phyloP scores from a whole-genome alignment of 2,888 invertebrate genomes.

The Hydrotaea cyrtoneurina region DNA sequence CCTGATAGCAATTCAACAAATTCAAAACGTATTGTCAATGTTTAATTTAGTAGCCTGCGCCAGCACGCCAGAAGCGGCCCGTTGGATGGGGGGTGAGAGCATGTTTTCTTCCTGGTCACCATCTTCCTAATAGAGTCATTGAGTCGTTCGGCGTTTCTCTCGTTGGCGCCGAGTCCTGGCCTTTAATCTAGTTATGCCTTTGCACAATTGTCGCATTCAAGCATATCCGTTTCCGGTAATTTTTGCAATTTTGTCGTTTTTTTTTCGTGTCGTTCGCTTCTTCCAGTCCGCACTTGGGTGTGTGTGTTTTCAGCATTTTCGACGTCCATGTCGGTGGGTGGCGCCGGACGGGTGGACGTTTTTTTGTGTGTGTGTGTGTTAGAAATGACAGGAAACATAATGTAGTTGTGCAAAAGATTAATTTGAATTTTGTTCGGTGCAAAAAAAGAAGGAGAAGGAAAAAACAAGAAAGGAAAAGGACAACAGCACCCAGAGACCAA shows the following conservation, averaged over 20 bases:
- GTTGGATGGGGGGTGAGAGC: neutral
- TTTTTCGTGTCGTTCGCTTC: conserved; percentile 17
- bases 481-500: conserved; percentile 3
- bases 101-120: no score
- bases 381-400: conserved; percentile 66
- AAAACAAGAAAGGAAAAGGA: neutral
- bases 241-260: conserved; percentile 63
- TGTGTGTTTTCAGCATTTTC: no score
- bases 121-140: conserved; percentile 25
- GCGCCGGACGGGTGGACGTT: conserved; percentile 6
- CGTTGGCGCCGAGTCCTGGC: conserved; percentile 42
- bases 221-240: conserved; percentile 68
- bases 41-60: conserved; percentile 53
- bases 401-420: conserved; percentile 66
- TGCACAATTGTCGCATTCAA: conserved; percentile 66
- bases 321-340: conserved; percentile 40
- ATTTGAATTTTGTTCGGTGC: conserved; percentile 62
- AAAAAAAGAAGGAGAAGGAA: neutral
- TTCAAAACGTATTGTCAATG: conserved; percentile 52
- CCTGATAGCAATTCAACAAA: conserved; percentile 24
- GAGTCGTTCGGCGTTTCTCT: neutral
- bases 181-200: conserved; percentile 65
- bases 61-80: no score
- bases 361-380: no score
- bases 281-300: conserved; percentile 44